These are phyloP conservation scores for Limnephilus auricula DNA, from an alignment of 2,888 invertebrate genomes.

Conservation along the genomic window DNA sequence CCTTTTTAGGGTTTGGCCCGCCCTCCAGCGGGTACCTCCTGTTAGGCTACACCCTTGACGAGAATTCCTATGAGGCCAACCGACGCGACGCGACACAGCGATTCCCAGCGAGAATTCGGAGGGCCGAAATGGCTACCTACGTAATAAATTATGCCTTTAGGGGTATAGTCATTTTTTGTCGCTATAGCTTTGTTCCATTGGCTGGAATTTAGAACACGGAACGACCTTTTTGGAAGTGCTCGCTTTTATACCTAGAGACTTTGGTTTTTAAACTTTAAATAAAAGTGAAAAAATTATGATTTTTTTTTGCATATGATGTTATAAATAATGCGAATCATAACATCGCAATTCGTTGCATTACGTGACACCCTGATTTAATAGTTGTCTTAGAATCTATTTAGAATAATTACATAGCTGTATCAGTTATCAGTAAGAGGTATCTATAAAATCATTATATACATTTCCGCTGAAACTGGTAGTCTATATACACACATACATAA, in stretches of 20 bases:
- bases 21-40: neutral
- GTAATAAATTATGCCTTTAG: neutral
- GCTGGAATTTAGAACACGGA: neutral
- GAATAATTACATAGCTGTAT: neutral
- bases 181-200: neutral
- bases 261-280: neutral
- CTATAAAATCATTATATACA: neutral
- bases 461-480: neutral
- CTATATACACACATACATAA: neutral
- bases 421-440: neutral
- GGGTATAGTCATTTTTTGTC: neutral
- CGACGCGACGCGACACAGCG: neutral
- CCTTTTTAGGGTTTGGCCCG: slow-evolving; percentile 11
- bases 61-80: slow-evolving; percentile 12
- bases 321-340: neutral
- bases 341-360: neutral
- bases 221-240: neutral
- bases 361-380: neutral
- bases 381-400: neutral
- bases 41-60: slow-evolving; percentile 11
- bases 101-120: slow-evolving; percentile 18
- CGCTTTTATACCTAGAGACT: neutral
- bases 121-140: neutral
- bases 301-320: neutral
- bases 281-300: neutral